Evolutionary conservation across 2,113 vertebrate genomes (phyloP).

Genomic region (Clarias magur): DNA sequence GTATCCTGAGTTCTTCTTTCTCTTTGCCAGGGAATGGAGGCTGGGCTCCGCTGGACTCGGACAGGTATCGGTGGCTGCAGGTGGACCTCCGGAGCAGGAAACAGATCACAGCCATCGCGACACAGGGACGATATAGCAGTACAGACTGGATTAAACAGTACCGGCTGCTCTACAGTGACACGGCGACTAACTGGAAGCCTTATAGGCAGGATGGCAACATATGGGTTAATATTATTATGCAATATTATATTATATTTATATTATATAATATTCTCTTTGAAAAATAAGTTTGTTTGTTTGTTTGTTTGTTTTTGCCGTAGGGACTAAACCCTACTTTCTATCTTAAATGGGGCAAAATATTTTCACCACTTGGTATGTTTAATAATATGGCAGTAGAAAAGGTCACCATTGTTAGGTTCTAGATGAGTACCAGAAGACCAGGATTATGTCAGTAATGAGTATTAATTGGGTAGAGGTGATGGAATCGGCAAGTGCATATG

Average conservation of each 20-base stretch:
- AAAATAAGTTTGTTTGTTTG: too few species aligned
- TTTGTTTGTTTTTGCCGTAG: not conserved
- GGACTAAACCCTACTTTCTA: not conserved
- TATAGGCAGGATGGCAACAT: constrained; percentile 94
- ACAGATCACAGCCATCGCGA: constrained; percentile 86
- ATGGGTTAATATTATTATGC: constrained; percentile 72
- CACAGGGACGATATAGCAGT: constrained; percentile 93
- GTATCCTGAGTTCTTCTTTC: not conserved
- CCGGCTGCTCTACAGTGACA: constrained; percentile 89
- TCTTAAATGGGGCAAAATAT: not conserved
- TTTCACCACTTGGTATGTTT: not conserved
- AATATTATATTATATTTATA: too few species aligned
- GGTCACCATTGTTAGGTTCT: not conserved
- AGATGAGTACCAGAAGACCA: not conserved
- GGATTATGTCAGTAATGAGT: not conserved
- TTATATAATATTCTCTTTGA: too few species aligned
- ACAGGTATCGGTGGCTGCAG: constrained; percentile 92
- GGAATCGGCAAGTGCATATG: not conserved
- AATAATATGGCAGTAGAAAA: not conserved
- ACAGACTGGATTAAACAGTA: constrained; percentile 92
- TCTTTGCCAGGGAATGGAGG: constrained; percentile 82
- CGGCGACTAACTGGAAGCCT: constrained; percentile 92
- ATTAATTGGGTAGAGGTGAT: not conserved
- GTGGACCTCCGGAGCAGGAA: constrained; percentile 89
- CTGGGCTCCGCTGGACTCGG: constrained; percentile 88